A percentile compares a stretch with the other conserved stretches of the same genome.
These are phyloP conservation scores for Himantopus leucocephalus DNA, from an alignment of 2,113 vertebrate species.

Conservation along the genomic window DNA sequence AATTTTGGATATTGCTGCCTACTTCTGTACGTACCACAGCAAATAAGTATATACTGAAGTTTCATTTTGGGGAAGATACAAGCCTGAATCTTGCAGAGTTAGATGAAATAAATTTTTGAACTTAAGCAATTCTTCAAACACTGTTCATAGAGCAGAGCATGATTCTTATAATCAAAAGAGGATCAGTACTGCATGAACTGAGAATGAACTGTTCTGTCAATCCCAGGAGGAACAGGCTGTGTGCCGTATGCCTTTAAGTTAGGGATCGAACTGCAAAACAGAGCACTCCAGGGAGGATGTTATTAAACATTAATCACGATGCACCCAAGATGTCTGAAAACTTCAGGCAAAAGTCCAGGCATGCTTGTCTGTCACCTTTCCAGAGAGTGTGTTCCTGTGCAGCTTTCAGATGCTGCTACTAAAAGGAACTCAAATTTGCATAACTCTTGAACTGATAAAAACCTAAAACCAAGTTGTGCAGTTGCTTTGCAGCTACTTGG, in stretches of 20 bases:
- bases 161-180: conserved; percentile 13
- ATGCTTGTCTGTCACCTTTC: background rate
- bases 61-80: background rate
- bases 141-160: background rate
- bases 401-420: background rate
- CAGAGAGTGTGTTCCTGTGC: background rate
- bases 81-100: background rate
- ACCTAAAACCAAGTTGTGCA: background rate
- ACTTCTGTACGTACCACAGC: background rate
- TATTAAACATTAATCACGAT: conserved; percentile 6
- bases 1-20: background rate
- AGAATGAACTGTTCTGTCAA: background rate
- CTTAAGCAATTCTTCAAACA: background rate
- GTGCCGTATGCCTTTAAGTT: background rate
- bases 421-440: background rate
- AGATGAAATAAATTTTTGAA: conserved; percentile 24
- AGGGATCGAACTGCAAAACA: background rate
- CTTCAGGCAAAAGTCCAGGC: background rate
- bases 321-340: background rate
- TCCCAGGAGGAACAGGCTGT: background rate
- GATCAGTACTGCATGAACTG: background rate
- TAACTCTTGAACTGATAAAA: background rate
- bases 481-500: background rate
- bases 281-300: background rate
- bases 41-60: background rate